These are phyloP conservation scores for Stegastes partitus DNA, from an alignment of 2,113 vertebrate species.

Conservation along the genomic window DNA sequence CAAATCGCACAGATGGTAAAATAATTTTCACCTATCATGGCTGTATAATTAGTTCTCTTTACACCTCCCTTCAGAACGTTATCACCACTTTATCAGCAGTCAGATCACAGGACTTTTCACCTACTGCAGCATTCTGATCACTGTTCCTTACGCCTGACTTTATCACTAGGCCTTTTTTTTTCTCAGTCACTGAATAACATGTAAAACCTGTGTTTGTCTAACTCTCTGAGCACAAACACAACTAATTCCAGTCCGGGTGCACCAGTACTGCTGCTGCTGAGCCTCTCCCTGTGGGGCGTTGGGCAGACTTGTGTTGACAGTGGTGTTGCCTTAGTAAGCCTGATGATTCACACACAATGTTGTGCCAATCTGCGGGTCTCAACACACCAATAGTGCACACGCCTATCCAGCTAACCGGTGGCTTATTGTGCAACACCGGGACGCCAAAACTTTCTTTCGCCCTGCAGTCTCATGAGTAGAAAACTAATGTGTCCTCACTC, in stretches of 20 bases:
- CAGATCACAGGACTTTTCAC: conserved; percentile 38
- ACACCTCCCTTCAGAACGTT: conserved; percentile 16
- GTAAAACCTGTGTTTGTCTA: conserved; percentile 58
- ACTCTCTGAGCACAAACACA: conserved; percentile 49
- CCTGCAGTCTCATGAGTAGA: conserved; percentile 14
- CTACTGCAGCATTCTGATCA: conserved; percentile 2
- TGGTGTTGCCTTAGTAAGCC: conserved; percentile 49
- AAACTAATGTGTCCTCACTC: conserved; percentile 6
- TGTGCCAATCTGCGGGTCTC: conserved; percentile 59
- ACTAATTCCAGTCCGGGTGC: conserved; percentile 42
- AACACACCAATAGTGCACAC: conserved; percentile 50
- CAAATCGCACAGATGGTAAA: background rate
- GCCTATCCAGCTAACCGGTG: conserved; percentile 25
- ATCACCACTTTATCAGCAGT: conserved; percentile 32
- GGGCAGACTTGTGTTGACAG: conserved; percentile 64
- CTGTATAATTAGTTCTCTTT: conserved; percentile 20
- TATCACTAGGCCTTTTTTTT: conserved; percentile 29
- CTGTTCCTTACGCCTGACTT: conserved; percentile 41
- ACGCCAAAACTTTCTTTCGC: conserved; percentile 1
- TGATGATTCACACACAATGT: conserved; percentile 66
- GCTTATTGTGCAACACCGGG: conserved; percentile 46
- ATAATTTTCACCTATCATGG: background rate
- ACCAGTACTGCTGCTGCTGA: conserved; percentile 18
- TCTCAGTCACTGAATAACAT: conserved; percentile 44
- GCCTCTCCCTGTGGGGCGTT: conserved; percentile 62